Evolutionary conservation across 2,888 invertebrate genomes (phyloP).

Genomic region (Dendrolimus pini): DNA sequence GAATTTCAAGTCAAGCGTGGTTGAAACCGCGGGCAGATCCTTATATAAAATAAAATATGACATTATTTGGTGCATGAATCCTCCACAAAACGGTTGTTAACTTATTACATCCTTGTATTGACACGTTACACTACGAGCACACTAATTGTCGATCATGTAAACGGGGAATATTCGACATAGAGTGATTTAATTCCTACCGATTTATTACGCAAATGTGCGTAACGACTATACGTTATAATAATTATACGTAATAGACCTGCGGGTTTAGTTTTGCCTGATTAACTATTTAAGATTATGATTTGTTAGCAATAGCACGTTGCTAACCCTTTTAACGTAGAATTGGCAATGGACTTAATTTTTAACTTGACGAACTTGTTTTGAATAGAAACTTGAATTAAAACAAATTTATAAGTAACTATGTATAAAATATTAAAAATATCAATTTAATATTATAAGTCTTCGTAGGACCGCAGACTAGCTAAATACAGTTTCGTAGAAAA

Average conservation of each 20-base stretch:
- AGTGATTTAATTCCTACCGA: conserved; percentile 60
- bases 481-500: too few species aligned
- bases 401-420: too few species aligned
- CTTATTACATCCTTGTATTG: conserved; percentile 2
- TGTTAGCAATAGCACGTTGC: conserved; percentile 29
- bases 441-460: too few species aligned
- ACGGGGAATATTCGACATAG: conserved; percentile 38
- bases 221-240: conserved; percentile 32
- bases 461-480: too few species aligned
- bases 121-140: conserved; percentile 31
- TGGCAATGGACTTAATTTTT: too few species aligned
- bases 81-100: not conserved
- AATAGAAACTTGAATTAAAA: not conserved
- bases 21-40: too few species aligned
- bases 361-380: not conserved
- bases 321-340: conserved; percentile 5
- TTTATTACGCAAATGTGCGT: conserved; percentile 39
- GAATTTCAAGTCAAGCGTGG: too few species aligned
- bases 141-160: conserved; percentile 54
- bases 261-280: conserved; percentile 7
- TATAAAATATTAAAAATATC: too few species aligned
- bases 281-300: too few species aligned
- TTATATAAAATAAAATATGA: too few species aligned
- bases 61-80: too few species aligned
- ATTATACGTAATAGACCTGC: conserved; percentile 43